These are phyloP conservation scores for Neostethus bicornis DNA, from an alignment of 2,797 vertebrate species.

Conservation along the genomic window DNA sequence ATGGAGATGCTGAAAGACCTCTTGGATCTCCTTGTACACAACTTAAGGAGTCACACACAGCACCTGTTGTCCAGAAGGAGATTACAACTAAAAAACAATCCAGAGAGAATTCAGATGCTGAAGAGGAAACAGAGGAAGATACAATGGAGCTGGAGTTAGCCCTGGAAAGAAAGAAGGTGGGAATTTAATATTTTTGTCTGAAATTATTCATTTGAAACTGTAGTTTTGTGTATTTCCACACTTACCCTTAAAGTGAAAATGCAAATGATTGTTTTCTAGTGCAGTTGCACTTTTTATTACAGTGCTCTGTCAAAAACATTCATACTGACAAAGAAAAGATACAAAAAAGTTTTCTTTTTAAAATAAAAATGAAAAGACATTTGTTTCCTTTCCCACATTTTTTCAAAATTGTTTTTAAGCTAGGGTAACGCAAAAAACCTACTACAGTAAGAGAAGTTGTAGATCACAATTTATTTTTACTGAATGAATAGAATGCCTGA, in stretches of 20 bases:
- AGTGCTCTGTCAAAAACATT: too few relatives aligned
- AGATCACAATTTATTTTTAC: neutral
- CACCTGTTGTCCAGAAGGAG: constrained; percentile 76
- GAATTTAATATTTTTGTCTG: neutral
- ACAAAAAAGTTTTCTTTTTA: too few relatives aligned
- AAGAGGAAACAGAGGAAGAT: constrained; percentile 91
- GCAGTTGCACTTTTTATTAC: neutral
- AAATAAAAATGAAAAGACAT: too few relatives aligned
- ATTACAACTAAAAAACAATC: constrained; percentile 84
- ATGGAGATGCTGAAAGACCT: constrained; percentile 72
- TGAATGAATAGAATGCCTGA: too few relatives aligned
- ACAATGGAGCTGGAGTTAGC: constrained; percentile 93
- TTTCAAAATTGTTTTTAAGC: neutral
- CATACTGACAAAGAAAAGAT: too few relatives aligned
- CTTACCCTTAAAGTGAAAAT: neutral
- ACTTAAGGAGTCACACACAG: constrained; percentile 73
- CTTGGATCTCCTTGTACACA: constrained; percentile 38
- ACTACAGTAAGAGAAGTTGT: neutral
- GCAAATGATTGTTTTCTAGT: neutral
- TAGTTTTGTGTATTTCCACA: neutral
- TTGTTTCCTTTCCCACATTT: neutral
- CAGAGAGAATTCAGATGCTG: constrained; percentile 79
- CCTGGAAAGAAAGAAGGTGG: constrained; percentile 94
- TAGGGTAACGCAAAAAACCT: neutral
- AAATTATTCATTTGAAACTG: neutral